phyloP scores from a whole-genome alignment of 2,113 vertebrate genomes.

The Lonchura striata region DNA sequence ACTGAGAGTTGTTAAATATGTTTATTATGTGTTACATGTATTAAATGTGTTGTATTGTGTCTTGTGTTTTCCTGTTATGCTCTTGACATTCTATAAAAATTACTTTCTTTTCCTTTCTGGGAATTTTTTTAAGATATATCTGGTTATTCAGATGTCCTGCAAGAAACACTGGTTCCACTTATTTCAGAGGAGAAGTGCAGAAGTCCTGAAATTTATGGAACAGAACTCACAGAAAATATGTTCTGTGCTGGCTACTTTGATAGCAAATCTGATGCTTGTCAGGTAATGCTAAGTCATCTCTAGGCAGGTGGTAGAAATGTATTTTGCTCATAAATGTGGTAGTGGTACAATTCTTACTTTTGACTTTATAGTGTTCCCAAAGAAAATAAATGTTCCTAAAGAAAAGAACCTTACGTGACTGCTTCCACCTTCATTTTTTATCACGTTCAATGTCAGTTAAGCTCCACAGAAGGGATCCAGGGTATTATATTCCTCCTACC shows the following conservation, averaged over 20 bases:
- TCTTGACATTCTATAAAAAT: neutral
- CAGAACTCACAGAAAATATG: conserved; percentile 87
- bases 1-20: neutral
- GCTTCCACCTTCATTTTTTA: neutral
- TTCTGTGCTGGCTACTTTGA: conserved; percentile 86
- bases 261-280: conserved; percentile 85
- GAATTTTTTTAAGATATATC: conserved; percentile 66
- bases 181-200: conserved; percentile 80
- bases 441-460: neutral
- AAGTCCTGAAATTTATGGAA: conserved; percentile 84
- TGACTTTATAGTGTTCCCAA: neutral
- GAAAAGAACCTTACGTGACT: neutral
- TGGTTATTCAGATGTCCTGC: conserved; percentile 77
- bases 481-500: neutral
- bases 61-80: neutral
- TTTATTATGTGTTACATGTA: neutral
- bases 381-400: neutral
- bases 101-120: neutral
- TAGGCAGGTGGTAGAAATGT: neutral
- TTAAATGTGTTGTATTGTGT: neutral
- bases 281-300: conserved; percentile 75
- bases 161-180: conserved; percentile 81
- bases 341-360: neutral
- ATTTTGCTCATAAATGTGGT: neutral
- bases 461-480: neutral